Evolutionary conservation across 2,888 invertebrate species (phyloP), one percentile per base, ranked within the genome.

Genomic region (Panorpa germanica): DNA sequence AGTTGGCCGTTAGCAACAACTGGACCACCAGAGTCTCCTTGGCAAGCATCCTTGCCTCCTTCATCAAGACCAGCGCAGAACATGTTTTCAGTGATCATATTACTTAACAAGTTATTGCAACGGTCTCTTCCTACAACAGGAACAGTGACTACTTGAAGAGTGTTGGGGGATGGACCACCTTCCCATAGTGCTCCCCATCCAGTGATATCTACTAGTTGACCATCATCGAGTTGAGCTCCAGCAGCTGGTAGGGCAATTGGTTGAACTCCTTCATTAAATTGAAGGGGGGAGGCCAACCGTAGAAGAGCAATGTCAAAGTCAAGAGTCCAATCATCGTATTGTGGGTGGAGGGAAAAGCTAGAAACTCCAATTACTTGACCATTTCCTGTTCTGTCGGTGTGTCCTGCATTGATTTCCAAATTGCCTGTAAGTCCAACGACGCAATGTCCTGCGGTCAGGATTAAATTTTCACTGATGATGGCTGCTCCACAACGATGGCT

Each of bases 271-370:
- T 53, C 50, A 35, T 45, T 55, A 33, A 60, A 64, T n/a, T 44
- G 39, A 21, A 72, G 48, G 3, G 60, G 55, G 6, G 49, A 51
- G 0, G 54, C 39, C 2, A 72, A 48, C 49, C 62, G 57, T 5
- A 72, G 39, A 2, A 70, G 41, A 0, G 69, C 67, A 19, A 66
- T 55, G 30, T 72, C 72, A 32, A 55, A 62, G 34, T 70, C 68
- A 45, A 63, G 62, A n/a, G 51, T 51, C 0, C 34, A 30, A 30
- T 48, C 57, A 9, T 52, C 49, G 40, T 64, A 73, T 6, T 53
- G 46, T 9, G 60, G 55, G 37, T 73, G 66, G 32, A 54, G 54
- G 2, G 55, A 40, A 5, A 67, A 43, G 26, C 55, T 52, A 1
- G 53, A 52, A 0, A 70, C 56, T 8, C 53, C 49, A 5, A 65